Base-by-base conservation (phyloP, 2,888 invertebrate genomes). In the Agonopterix heracliana region DNA sequence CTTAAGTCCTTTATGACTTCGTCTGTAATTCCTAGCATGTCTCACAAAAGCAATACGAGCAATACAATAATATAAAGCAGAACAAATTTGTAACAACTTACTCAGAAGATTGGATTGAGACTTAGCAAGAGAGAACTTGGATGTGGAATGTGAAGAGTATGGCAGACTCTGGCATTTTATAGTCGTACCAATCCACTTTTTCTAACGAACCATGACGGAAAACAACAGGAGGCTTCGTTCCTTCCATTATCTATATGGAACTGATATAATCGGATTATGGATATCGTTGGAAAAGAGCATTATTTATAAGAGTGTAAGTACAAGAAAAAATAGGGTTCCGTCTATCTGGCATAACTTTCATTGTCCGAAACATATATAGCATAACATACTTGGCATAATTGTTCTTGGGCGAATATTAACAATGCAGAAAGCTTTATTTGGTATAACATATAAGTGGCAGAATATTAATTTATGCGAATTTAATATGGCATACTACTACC, bases 181-280 rank as follows among this genome's bases (percentile, higher is more conserved):
- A 83, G 71, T 55, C 48, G 57, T 67, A 50, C 54, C 50, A 47
- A 57, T 61, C 52, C 61, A 64, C 58, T 56, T 52, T 61, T 47
- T 44, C 54, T 62, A 82, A 78, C 69, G 54, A 82, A 80, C 71
- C 81, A 52, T 70, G 60, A 53, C 73, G 56, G 26, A 49, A 47
- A 59, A 57, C 80, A 54, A 60, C 68, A 60, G 75, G 80, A 55
- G 59, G 53, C 47, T 44, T 42, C 55, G 47, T 56, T 59, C 47
- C 42, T 51, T 66, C 69, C 74, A 75, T 75, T 78, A 71, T 60
- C 66, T 67, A 54, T 67, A 68, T 66, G 61, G 62, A 62, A 59
- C 57, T 59, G 47, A 53, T 71, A 71, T 75, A 74, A 67, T 53
- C 52, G 58, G 73, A 71, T 52, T 44, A 38, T n/a, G 38, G 38